Conservation (phyloP, 2,797 vertebrate species). For the Ceyx erithaca region DNA sequence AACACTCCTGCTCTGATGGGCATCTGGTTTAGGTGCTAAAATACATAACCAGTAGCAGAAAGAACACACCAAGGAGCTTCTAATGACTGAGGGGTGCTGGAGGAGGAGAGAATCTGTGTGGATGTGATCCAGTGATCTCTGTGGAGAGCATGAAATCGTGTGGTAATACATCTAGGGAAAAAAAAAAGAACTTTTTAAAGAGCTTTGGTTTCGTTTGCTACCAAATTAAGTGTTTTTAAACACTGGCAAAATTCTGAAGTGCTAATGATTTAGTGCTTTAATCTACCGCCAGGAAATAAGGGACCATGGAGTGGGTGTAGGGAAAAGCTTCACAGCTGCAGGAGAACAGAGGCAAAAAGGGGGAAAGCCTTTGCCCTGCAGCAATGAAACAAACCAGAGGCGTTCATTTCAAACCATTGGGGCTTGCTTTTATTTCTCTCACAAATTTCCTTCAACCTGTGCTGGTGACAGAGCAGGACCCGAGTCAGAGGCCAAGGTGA, state of each 20-base stretch:
- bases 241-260: not conserved
- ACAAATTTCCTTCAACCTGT: fast-evolving
- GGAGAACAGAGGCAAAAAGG: too few species aligned
- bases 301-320: too few species aligned
- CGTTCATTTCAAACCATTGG: not conserved
- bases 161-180: not conserved
- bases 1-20: not conserved
- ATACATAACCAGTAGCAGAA: not conserved
- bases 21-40: not conserved
- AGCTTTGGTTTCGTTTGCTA: not conserved
- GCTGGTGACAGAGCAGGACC: not conserved
- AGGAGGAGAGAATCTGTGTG: not conserved
- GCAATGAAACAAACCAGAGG: not conserved
- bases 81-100: fast-evolving
- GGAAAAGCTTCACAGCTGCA: too few species aligned
- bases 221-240: not conserved
- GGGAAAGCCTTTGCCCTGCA: not conserved
- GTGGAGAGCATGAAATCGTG: fast-evolving
- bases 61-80: too few species aligned
- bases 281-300: not conserved
- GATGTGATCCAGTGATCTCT: fast-evolving
- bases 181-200: not conserved
- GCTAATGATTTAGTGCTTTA: not conserved
- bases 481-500: not conserved
- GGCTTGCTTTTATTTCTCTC: too few species aligned